Conservation (phyloP, 1,140 invertebrate genomes). For the Lasaia peninsularis region DNA sequence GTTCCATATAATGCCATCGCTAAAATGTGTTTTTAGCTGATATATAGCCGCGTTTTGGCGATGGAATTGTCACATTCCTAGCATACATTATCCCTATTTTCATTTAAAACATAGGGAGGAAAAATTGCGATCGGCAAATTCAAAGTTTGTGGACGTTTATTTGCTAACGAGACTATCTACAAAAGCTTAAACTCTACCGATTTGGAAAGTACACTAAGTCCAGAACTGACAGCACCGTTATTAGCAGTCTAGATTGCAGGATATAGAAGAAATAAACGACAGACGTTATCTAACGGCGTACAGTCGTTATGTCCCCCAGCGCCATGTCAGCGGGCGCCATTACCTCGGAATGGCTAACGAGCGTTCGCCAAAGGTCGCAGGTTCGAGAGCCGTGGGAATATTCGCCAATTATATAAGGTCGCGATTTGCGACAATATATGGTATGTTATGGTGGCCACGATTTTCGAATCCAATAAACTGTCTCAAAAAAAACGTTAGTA, state of each 20-base stretch:
- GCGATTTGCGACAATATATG: conserved; percentile 25
- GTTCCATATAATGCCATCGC: no score
- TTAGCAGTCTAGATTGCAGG: conserved; percentile 1
- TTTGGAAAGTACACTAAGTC: no score
- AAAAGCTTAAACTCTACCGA: no score
- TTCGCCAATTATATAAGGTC: conserved; percentile 30
- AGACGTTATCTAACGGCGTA: neutral
- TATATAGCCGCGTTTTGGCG: no score
- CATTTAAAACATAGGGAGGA: no score
- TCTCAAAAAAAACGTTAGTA: no score
- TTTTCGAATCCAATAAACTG: neutral
- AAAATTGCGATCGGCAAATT: no score
- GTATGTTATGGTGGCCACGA: conserved; percentile 12
- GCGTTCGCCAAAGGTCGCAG: conserved; percentile 19
- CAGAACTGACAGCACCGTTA: neutral
- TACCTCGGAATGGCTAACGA: conserved; percentile 7
- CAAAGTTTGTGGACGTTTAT: no score
- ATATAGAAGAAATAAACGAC: conserved; percentile 5
- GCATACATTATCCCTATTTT: no score
- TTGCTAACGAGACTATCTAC: no score
- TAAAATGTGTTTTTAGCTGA: no score
- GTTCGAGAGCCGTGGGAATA: conserved; percentile 24
- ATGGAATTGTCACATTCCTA: no score
- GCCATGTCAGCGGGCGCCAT: conserved; percentile 18
- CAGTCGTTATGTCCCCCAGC: neutral